phyloP scores from a whole-genome alignment of 1,140 invertebrate genomes.

The Elymnias hypermnestra region DNA sequence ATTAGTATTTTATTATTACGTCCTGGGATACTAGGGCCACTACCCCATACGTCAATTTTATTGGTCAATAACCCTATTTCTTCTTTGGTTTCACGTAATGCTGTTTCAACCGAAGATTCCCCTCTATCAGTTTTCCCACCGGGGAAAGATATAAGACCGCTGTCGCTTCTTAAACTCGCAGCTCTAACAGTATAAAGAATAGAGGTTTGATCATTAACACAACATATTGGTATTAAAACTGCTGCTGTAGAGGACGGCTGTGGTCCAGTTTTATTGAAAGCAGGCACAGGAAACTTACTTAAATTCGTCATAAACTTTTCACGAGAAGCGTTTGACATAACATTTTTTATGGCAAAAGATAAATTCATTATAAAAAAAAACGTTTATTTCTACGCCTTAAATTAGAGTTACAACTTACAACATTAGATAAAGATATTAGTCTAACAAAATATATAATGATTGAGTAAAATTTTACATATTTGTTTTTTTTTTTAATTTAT shows the following conservation, averaged over 20 bases:
- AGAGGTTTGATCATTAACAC: constrained; percentile 81
- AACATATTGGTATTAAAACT: constrained; percentile 86
- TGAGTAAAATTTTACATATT: too few relatives aligned
- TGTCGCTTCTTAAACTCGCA: constrained; percentile 81
- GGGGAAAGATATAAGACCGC: constrained; percentile 92
- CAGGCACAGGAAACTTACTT: constrained; percentile 34
- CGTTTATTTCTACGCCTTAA: too few relatives aligned
- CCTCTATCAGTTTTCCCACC: constrained; percentile 86
- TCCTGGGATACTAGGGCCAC: constrained; percentile 58
- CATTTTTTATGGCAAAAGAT: constrained; percentile 32
- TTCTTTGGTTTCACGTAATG: constrained; percentile 90
- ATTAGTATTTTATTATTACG: constrained; percentile 78
- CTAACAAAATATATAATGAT: too few relatives aligned
- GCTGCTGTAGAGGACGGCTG: constrained; percentile 33
- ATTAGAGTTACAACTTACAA: too few relatives aligned
- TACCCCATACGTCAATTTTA: constrained; percentile 86
- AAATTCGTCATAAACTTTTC: constrained; percentile 51
- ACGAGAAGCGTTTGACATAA: constrained; percentile 45
- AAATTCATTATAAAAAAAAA: constrained; percentile 13
- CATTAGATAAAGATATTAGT: too few relatives aligned
- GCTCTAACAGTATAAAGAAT: constrained; percentile 90
- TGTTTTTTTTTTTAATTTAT: too few relatives aligned
- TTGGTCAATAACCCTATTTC: constrained; percentile 85
- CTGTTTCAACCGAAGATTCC: constrained; percentile 83
- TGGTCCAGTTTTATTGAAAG: constrained; percentile 18